phyloP scores from a whole-genome alignment of 2,797 vertebrate species.

The Natrix natrix region DNA sequence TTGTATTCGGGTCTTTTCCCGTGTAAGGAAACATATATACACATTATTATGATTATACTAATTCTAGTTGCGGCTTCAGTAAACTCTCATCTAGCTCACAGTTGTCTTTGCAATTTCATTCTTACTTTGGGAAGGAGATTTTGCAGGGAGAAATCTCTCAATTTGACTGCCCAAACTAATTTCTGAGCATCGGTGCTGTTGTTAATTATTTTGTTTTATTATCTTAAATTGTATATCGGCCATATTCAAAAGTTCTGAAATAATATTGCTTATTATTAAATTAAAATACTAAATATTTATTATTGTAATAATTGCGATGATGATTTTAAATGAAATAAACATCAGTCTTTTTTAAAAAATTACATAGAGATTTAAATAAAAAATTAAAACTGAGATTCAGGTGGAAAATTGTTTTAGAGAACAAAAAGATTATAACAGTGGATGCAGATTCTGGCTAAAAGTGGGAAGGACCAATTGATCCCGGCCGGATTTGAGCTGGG shows the following conservation, averaged over 20 bases:
- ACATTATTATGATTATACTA: not conserved
- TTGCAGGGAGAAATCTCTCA: not conserved
- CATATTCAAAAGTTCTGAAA: not conserved
- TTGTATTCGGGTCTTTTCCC: no score
- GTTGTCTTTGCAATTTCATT: not conserved
- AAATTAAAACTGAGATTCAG: not conserved
- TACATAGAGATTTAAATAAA: not conserved
- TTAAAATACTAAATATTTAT: not conserved
- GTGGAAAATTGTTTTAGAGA: not conserved
- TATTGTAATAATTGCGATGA: not conserved
- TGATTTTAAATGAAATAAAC: not conserved
- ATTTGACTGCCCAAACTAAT: not conserved
- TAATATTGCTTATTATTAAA: not conserved
- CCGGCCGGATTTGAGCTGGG: not conserved
- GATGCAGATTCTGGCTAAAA: not conserved
- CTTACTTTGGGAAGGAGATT: not conserved
- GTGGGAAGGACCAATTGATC: not conserved
- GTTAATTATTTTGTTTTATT: not conserved
- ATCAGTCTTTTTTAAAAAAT: no score
- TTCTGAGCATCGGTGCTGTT: not conserved
- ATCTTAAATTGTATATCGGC: not conserved
- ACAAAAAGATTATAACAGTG: not conserved
- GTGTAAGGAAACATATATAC: no score
- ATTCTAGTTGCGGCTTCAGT: not conserved
- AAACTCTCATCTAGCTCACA: not conserved